Percentiles rank a stretch among this genome's conserved stretches.
These are phyloP conservation scores for Paracentrotus lividus DNA, from an alignment of 53 echinoderm and acorn worm species.

Conservation along the genomic window DNA sequence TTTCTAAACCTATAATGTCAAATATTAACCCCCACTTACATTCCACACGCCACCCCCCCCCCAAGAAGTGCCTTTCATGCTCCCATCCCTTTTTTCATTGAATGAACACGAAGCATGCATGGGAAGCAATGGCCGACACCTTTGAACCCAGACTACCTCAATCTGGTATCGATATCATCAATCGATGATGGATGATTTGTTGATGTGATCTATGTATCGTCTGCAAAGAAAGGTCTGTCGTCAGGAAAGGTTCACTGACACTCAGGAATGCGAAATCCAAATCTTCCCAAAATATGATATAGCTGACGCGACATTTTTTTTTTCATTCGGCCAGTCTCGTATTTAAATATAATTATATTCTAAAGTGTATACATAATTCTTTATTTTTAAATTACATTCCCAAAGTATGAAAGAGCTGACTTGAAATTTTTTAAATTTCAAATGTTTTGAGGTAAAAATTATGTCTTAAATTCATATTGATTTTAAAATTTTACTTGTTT, in stretches of 20 bases:
- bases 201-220: conserved; percentile 40
- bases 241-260: conserved; percentile 43
- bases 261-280: conserved; percentile 10
- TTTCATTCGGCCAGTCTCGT: neutral
- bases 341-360: too few species aligned
- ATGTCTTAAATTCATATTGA: too few species aligned
- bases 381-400: too few species aligned
- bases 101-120: neutral
- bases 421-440: too few species aligned
- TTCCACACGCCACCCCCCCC: too few species aligned
- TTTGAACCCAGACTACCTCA: neutral
- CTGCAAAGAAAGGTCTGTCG: conserved; percentile 29
- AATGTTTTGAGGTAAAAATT: too few species aligned
- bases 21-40: too few species aligned
- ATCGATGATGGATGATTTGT: conserved; percentile 44
- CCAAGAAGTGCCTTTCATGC: neutral
- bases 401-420: too few species aligned
- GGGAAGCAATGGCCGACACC: conserved; percentile 33
- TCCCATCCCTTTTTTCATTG: neutral
- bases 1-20: too few species aligned
- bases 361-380: too few species aligned
- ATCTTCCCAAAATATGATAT: neutral
- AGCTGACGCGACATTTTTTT: neutral
- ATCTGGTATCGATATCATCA: conserved; percentile 49
- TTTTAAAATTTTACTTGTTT: too few species aligned